Base-by-base conservation (phyloP, 2,888 invertebrate species). In the Tetanocera ferruginea region DNA sequence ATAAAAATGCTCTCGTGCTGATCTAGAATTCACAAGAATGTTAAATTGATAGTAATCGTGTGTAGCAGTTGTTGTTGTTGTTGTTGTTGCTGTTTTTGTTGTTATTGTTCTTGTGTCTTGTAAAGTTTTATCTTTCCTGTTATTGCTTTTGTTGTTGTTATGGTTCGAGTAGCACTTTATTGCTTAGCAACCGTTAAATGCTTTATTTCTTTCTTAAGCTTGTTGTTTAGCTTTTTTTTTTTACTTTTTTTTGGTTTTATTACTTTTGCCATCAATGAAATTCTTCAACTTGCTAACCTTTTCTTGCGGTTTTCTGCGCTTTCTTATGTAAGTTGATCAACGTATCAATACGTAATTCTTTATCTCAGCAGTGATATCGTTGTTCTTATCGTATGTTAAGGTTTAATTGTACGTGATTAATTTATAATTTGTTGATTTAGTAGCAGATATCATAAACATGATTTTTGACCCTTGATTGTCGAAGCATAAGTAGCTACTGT, bases 1-100 rank as follows among this genome's bases (percentile, higher is more conserved):
- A n/a, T n/a, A n/a, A 84, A 85, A 80, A 82, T 80, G 83, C 82
- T 82, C 82, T 82, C 80, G 83, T 82, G 79, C 79, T 77, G 74
- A 83, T 82, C 80, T 80, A 79, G 82, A 83, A 83, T 83, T 84
- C 85, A 69, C 74, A 78, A 78, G 70, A 78, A 78, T 78, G 78
- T 78, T 78, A 49, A 52, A 69, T 57, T 66, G 76, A 52, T 69
- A 52, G 66, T 75, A 49, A 75, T 52, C 75, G 66, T 43, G 66
- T 49, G 19, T n/a, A 37, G 28, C 23, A 5, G 57, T n/a, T 57
- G 57, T n/a, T 57, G 57, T n/a, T 57, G 57, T n/a, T n/a, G 57
- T n/a, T 62, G 62, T 28, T 28, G 28, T 70, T 31, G 31, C 14
- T 34, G 51, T 49, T 19, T 11, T 69, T 49, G 51, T 23, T 43